phyloP scores from a whole-genome alignment of 2,888 invertebrate species.

The Microctonus brassicae region DNA sequence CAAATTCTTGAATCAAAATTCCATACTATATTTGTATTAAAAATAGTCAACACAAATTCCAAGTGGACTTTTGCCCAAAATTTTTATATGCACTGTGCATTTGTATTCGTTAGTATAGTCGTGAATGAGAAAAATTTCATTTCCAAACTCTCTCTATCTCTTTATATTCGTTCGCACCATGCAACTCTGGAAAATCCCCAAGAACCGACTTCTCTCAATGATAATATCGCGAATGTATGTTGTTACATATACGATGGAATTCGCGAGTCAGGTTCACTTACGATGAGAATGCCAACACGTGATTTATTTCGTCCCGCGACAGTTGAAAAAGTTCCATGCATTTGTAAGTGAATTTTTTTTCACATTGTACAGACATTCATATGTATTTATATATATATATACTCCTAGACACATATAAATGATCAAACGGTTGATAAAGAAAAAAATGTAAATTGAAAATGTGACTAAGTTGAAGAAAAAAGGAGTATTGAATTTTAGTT shows the following conservation, averaged over 20 bases:
- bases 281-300: slow-evolving; percentile 20
- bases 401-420: too few species aligned
- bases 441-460: neutral
- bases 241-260: neutral
- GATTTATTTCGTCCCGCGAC: slow-evolving; percentile 36
- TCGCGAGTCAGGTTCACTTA: slow-evolving; percentile 26
- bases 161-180: neutral
- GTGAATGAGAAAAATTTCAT: neutral
- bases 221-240: neutral
- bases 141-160: neutral
- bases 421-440: slow-evolving; percentile 11
- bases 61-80: too few species aligned
- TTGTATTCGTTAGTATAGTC: too few species aligned
- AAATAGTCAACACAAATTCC: too few species aligned
- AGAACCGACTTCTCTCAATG: slow-evolving; percentile 4
- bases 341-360: slow-evolving; percentile 38
- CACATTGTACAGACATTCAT: too few species aligned
- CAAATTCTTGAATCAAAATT: too few species aligned
- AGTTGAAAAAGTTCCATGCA: slow-evolving; percentile 45
- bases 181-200: neutral
- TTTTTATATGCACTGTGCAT: too few species aligned
- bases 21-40: too few species aligned
- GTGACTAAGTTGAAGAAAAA: neutral
- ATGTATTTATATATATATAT: neutral
- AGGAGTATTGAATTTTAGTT: neutral